Conservation (phyloP, 2,797 vertebrate species). For the Gobionotothen gibberifrons region DNA sequence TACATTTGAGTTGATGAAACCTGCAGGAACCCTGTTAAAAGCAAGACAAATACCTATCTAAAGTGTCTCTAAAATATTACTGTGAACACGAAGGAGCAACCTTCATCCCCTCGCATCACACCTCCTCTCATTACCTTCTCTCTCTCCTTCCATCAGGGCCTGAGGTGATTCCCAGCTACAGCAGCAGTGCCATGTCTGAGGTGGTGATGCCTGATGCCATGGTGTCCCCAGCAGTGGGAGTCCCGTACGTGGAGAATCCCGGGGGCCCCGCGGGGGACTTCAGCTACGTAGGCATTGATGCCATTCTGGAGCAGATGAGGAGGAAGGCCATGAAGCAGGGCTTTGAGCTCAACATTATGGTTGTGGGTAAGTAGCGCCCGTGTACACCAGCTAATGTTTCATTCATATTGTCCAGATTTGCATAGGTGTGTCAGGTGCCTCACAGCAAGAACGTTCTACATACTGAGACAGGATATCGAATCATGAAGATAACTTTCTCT, state of each 20-base stretch:
- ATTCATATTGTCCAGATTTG: background rate
- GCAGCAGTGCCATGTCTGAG: slow-evolving; percentile 90
- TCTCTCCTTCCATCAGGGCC: slow-evolving; percentile 63
- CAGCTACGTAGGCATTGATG: slow-evolving; percentile 96
- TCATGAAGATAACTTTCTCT: background rate
- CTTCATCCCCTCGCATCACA: background rate
- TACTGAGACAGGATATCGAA: background rate
- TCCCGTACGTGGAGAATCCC: slow-evolving; percentile 83
- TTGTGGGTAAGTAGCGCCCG: slow-evolving; percentile 89
- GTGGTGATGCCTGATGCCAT: slow-evolving; percentile 70
- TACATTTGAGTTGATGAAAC: no score
- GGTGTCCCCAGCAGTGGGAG: slow-evolving; percentile 77
- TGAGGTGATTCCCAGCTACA: slow-evolving; percentile 82
- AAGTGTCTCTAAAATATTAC: no score
- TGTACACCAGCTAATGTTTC: background rate
- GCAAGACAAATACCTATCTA: no score
- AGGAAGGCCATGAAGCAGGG: slow-evolving; percentile 99
- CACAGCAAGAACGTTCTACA: background rate
- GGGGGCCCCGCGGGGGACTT: slow-evolving; percentile 84
- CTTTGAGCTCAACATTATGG: slow-evolving; percentile 99
- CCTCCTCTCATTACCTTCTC: slow-evolving; percentile 8
- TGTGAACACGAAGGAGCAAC: no score
- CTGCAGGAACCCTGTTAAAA: no score
- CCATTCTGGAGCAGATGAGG: slow-evolving; percentile 98
- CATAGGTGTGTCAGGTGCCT: background rate